Evolutionary conservation across 2,113 vertebrate species (phyloP), one percentile per base, ranked within the genome.

Genomic region (Lates calcarifer): DNA sequence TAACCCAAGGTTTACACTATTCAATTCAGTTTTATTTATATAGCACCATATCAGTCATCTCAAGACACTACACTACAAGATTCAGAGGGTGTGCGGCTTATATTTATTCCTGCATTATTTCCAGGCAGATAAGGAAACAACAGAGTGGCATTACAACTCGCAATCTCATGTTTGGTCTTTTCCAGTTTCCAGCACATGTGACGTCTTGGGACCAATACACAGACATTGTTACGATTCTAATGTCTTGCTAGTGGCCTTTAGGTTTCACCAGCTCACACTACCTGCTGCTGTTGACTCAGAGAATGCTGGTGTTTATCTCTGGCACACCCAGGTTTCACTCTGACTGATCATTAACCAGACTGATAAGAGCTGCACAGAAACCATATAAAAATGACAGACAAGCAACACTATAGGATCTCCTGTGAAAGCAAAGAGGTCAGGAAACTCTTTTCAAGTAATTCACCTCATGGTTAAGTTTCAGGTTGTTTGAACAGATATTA

Each of bases 291-390:
- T 81, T 49, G 81, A 89, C 69, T 74, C 64, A 71, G 37, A 68
- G 35, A 70, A 41, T 11, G 14, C 4, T 43, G 57, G 12, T 87
- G 17, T 94, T 93, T 94, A 83, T 91, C 62, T 29, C 4, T 1
- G 7, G 70, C 92, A 67, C 85, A 9, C 58, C 85, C 45, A 56
- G 83, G 95, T 97, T 96, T 96, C 95, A 84, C 87, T 94, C 76
- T 83, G n/a, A 76, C 89, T 93, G 92, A 96, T 96, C 75, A 96
- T 97, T 96, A 96, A 96, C 95, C 55, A 74, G 55, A 18, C 49
- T 2, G 88, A 90, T 92, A 85, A 87, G 29, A 78, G 55, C 10
- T 15, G 13, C 72, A 80, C 29, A 75, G 28, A 73, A 53, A 79
- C 56, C 43, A 45, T 28, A 18, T 45, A 45, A 43, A 60, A 45